Base-by-base conservation (phyloP, 2,113 vertebrate genomes). In the Seriola dumerili region DNA sequence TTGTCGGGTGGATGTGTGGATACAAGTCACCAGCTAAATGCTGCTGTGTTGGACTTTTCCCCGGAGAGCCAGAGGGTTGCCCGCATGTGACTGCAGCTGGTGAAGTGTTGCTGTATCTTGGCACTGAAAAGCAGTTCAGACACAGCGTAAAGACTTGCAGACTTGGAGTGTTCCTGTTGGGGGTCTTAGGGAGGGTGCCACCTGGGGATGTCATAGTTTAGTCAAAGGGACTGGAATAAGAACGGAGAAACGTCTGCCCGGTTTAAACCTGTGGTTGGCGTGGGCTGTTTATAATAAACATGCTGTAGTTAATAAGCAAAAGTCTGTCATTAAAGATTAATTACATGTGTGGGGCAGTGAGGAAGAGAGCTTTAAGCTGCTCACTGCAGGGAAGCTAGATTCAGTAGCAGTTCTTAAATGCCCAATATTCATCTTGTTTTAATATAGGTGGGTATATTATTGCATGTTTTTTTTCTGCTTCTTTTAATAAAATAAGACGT, bases 31-130 rank as follows among this genome's bases (percentile, higher is more conserved):
- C 1, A 21, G 59, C 36, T 66, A 42, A 52, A 61, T 46, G 50
- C 65, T 59, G 58, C 25, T 29, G 32, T 44, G 76, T 59, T 80
- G 21, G 29, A 85, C 29, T 78, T 76, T 72, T 71, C 72, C 55
- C 50, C 12, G 4, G 46, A 66, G 50, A 54, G 78, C 1, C 19
- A 78, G 40, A 72, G 50, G 57, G 52, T 58, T 52, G 36, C 16
- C 70, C 52, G 58, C 69, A 74, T 78, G 42, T 48, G 59, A 72
- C n/a, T 64, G 57, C 23, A 19, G 59, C 19, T 80, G 32, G 67
- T 48, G 14, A 38, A 69, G 32, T 42, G 25, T 57, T 44, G 67
- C 65, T 64, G 46, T 68, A 50, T 58, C 29, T 9, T 46, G 34
- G 14, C 38, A n/a, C 50, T 29, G 10, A 64, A 11, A 25, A 61